Conservation (phyloP, 2,888 invertebrate species). For the Trachelus tabidus region DNA sequence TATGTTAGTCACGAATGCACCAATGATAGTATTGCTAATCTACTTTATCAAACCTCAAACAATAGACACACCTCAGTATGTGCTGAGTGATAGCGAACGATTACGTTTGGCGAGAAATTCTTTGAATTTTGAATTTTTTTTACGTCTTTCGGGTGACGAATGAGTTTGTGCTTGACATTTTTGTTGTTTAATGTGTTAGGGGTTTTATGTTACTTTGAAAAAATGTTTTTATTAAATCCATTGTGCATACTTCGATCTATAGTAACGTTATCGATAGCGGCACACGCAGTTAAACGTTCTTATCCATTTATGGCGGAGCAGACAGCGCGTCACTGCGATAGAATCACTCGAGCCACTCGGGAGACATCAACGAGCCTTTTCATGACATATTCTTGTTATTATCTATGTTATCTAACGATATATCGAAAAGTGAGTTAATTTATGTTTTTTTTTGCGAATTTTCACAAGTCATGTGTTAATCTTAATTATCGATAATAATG, state of each 20-base stretch:
- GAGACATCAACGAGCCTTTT: constrained; percentile 3
- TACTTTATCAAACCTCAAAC: background rate
- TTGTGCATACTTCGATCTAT: background rate
- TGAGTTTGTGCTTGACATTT: no score
- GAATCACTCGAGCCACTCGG: constrained; percentile 28
- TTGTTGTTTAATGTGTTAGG: background rate
- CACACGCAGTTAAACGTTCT: constrained; percentile 34
- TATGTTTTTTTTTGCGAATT: background rate
- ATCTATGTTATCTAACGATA: background rate
- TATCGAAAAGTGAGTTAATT: no score
- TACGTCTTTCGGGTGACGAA: background rate
- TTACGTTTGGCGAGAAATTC: background rate
- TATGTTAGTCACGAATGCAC: background rate
- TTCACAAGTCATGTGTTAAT: background rate
- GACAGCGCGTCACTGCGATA: constrained; percentile 56
- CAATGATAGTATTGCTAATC: background rate
- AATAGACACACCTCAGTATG: background rate
- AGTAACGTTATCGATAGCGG: constrained; percentile 44
- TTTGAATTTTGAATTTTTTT: background rate
- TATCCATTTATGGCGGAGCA: constrained; percentile 56
- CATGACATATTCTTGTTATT: background rate
- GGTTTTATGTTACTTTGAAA: background rate
- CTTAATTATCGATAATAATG: background rate
- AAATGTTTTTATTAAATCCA: background rate
- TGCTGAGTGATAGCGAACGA: background rate